Percentiles rank a stretch among this genome's conserved stretches.
Evolutionary conservation across 2,888 invertebrate genomes (phyloP).

Genomic region (Cecidostiba fungosa): DNA sequence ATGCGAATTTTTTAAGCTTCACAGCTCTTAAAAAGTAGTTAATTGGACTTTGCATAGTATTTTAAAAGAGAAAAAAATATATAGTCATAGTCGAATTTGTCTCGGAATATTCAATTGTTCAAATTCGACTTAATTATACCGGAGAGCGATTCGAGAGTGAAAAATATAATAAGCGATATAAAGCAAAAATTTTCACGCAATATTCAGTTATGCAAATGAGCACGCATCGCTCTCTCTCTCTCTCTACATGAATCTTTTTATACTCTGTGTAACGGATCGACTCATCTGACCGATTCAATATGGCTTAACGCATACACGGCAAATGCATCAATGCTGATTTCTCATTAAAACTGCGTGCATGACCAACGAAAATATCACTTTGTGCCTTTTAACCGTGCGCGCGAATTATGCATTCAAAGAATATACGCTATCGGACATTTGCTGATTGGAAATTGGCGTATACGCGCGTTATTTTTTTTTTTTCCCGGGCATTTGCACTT

Average conservation of each 20-base stretch:
- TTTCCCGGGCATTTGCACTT: not conserved
- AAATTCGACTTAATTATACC: not conserved
- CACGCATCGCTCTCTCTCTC: not conserved
- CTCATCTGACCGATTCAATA: not conserved
- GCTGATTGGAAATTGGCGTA: slow-evolving; percentile 46
- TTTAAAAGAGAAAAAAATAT: not conserved
- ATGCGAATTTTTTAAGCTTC: too few species aligned
- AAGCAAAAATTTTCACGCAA: not conserved
- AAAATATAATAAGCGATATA: not conserved
- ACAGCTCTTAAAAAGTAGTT: too few species aligned
- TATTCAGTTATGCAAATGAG: slow-evolving; percentile 7
- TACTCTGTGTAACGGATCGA: not conserved
- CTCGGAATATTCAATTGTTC: not conserved
- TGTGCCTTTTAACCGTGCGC: not conserved
- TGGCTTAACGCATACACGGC: not conserved
- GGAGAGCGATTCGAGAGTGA: not conserved
- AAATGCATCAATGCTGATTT: slow-evolving; percentile 30
- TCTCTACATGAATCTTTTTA: not conserved
- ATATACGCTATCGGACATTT: slow-evolving; percentile 31
- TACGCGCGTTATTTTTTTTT: slow-evolving; percentile 42
- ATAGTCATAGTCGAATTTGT: slow-evolving; percentile 18
- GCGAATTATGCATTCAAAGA: slow-evolving; percentile 50
- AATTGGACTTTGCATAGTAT: too few species aligned
- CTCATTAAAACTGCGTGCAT: slow-evolving; percentile 26
- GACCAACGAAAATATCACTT: slow-evolving; percentile 36